Conservation (phyloP, 2,797 vertebrate species). For the Astyanax mexicanus region DNA sequence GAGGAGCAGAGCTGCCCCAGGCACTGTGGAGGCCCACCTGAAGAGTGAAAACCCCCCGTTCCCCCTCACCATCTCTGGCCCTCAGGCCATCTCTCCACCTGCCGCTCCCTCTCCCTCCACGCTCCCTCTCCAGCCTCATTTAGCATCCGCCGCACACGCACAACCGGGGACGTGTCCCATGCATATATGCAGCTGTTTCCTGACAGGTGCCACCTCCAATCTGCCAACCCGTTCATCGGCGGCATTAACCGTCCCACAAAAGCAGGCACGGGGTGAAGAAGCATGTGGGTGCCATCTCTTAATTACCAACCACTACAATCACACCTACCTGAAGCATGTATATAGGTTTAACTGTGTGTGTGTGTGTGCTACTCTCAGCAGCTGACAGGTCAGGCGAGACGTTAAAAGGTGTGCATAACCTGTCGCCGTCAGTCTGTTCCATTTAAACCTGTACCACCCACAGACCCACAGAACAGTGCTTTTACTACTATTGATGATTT, state of each 20-base stretch:
- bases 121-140: constrained; percentile 71
- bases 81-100: constrained; percentile 70
- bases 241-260: constrained; percentile 79
- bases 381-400: constrained; percentile 74
- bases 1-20: constrained; percentile 69
- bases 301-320: too few species aligned
- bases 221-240: constrained; percentile 66
- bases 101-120: constrained; percentile 65
- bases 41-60: constrained; percentile 66
- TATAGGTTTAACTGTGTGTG: too few species aligned
- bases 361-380: constrained; percentile 36
- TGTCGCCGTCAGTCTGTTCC: constrained; percentile 6
- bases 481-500: constrained; percentile 42
- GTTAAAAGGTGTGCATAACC: constrained; percentile 57
- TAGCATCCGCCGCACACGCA: constrained; percentile 71
- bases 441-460: background rate
- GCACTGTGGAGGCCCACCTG: constrained; percentile 70
- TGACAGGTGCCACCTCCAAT: constrained; percentile 80
- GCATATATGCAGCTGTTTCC: constrained; percentile 62
- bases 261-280: constrained; percentile 50
- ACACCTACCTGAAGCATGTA: constrained; percentile 68
- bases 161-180: constrained; percentile 67
- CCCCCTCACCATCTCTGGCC: constrained; percentile 56
- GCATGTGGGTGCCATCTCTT: constrained; percentile 68
- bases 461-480: constrained; percentile 39